These are phyloP conservation scores for Hippocampus barbouri DNA, from an alignment of 2,113 vertebrate species.

Conservation along the genomic window DNA sequence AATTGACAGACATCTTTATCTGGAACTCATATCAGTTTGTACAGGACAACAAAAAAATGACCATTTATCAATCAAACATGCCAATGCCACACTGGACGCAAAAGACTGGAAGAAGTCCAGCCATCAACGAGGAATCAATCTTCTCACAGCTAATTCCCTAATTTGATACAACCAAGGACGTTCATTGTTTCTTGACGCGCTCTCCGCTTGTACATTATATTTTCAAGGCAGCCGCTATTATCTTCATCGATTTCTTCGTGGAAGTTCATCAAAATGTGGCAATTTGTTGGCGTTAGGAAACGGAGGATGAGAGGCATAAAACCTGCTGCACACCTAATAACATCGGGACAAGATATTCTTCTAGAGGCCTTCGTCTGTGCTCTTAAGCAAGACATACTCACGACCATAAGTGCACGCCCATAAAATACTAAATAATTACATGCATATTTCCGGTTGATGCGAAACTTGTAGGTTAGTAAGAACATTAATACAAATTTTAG, in stretches of 20 bases:
- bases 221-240: slow-evolving; percentile 13
- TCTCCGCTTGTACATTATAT: slow-evolving; percentile 1
- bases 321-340: not conserved
- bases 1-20: slow-evolving; percentile 24
- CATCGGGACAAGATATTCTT: not conserved
- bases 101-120: slow-evolving; percentile 13
- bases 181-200: slow-evolving; percentile 12
- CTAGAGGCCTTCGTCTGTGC: not conserved
- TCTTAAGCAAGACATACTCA: no score
- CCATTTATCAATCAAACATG: slow-evolving; percentile 29
- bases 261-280: slow-evolving; percentile 12
- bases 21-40: slow-evolving; percentile 2
- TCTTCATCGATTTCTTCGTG: slow-evolving; percentile 15
- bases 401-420: no score
- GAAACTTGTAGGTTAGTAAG: no score
- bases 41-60: slow-evolving; percentile 20
- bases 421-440: no score
- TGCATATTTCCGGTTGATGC: no score
- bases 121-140: slow-evolving; percentile 18
- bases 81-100: slow-evolving; percentile 21
- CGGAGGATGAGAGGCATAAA: not conserved
- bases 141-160: slow-evolving; percentile 24
- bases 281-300: not conserved
- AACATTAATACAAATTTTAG: no score
- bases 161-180: slow-evolving; percentile 30